Evolutionary conservation across 23 tunicate genomes (phyloP), one percentile per base, ranked within the genome.

Genomic region (Phallusia fumigata): DNA sequence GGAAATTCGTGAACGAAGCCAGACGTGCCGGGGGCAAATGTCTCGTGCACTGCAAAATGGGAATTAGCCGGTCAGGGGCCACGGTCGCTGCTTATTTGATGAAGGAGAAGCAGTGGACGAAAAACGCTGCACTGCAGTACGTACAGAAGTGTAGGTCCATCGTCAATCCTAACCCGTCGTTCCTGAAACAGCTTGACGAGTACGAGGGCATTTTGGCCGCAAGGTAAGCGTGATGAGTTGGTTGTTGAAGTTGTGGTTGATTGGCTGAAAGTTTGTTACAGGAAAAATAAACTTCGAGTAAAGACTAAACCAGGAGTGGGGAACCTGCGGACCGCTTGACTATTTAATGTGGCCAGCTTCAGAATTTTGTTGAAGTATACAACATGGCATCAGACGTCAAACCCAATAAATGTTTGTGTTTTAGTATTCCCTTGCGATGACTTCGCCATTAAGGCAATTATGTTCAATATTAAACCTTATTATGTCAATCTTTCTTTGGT

Each of bases 1-100:
- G 84, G 78, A 85, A 79, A 51, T 93, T 89, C 53, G 84, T 92
- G 64, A 69, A 90, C 64, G 69, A 76, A 21, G 89, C 89, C 19
- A 72, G 58, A 34, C 64, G 64, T 24, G 34, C 78, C 13, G 88
- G 83, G 0, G 96, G 99, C 0, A 87, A 77, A 82, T 84, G 89
- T 74, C 87, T 95, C 31, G 99, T 95, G 53, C 99, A 95, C 79
- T 95, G 99, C 52, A 88, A 77, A 47, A 96, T 96, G 99, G 99
- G 99, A 30, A 96, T 96, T 15, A 91, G 97, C 74, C 87, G 99
- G 10, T 96, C 99, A 0, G 84, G 90, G n/a, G 84, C 99, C 58
- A 96, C 99, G 50, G 99, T 96, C 10, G 69, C 86, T 35, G 99
- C 99, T 22, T 96, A 82, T 45, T 52, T 96, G 16, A 96, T 96